A percentile compares a stretch with the other conserved stretches of the same genome.
These are phyloP conservation scores for Anser cygnoides DNA, from an alignment of 2,113 vertebrate genomes.

Conservation along the genomic window DNA sequence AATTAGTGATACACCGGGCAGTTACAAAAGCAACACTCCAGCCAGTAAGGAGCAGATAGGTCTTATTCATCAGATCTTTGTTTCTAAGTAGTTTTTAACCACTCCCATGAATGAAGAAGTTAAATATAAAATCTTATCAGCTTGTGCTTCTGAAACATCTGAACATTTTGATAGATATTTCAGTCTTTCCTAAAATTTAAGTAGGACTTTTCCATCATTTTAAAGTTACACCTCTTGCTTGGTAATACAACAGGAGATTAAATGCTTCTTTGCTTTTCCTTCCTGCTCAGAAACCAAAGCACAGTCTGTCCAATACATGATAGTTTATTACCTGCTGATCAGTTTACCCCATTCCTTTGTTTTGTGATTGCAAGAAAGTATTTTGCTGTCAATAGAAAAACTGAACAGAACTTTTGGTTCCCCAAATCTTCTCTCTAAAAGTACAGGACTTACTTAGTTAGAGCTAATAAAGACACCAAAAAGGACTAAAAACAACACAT, in stretches of 20 bases:
- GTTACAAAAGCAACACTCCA: not conserved
- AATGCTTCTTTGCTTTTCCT: not conserved
- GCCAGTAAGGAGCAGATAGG: not conserved
- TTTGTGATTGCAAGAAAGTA: not conserved
- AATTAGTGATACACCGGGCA: not conserved
- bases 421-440: not conserved
- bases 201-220: not conserved
- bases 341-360: not conserved
- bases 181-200: not conserved
- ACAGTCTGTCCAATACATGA: not conserved
- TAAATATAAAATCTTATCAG: not conserved
- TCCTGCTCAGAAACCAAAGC: not conserved
- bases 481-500: not conserved
- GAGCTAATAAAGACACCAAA: not conserved
- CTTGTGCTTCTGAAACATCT: not conserved
- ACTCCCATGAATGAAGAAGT: not conserved
- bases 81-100: not conserved
- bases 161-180: not conserved
- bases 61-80: not conserved
- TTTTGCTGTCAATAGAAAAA: not conserved
- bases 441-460: not conserved
- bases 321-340: not conserved
- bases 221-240: not conserved
- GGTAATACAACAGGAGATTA: not conserved
- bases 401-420: not conserved